A percentile compares a stretch with the other conserved stretches of the same genome.
phyloP scores from a whole-genome alignment of 2,888 invertebrate species.

The Clunio marinus region DNA sequence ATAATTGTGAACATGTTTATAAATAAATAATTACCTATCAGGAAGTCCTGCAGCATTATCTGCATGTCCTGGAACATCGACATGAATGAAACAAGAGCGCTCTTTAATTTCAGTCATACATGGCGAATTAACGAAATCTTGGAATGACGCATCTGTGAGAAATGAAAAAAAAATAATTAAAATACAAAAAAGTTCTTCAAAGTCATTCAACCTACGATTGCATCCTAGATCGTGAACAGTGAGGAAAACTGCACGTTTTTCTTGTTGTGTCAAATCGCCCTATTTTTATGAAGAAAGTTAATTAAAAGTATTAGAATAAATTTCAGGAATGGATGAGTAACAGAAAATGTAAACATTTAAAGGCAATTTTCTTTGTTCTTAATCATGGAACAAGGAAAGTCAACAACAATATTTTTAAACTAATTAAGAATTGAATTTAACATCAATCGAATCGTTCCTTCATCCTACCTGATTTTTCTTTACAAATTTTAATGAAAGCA shows the following conservation, averaged over 20 bases:
- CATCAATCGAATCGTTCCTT: no score
- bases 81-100: conserved; percentile 79
- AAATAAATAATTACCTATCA: conserved; percentile 59
- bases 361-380: background rate
- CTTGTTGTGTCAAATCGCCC: conserved; percentile 76
- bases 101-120: conserved; percentile 81
- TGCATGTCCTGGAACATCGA: conserved; percentile 82
- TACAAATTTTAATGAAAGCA: background rate
- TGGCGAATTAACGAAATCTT: conserved; percentile 75
- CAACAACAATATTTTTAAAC: background rate
- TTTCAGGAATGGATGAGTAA: background rate
- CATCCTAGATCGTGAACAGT: conserved; percentile 87
- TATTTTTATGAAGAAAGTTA: conserved; percentile 48
- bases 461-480: conserved; percentile 25
- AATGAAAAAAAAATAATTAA: background rate
- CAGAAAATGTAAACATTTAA: conserved; percentile 1
- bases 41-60: conserved; percentile 72
- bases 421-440: no score
- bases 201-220: conserved; percentile 59
- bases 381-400: background rate
- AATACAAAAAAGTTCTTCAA: background rate
- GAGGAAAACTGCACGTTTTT: conserved; percentile 76
- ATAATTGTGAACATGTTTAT: background rate
- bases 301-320: background rate
- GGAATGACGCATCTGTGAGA: conserved; percentile 70